Evolutionary conservation across 2,888 invertebrate genomes (phyloP), one percentile per base, ranked within the genome.

Genomic region (Dryococelus australis): DNA sequence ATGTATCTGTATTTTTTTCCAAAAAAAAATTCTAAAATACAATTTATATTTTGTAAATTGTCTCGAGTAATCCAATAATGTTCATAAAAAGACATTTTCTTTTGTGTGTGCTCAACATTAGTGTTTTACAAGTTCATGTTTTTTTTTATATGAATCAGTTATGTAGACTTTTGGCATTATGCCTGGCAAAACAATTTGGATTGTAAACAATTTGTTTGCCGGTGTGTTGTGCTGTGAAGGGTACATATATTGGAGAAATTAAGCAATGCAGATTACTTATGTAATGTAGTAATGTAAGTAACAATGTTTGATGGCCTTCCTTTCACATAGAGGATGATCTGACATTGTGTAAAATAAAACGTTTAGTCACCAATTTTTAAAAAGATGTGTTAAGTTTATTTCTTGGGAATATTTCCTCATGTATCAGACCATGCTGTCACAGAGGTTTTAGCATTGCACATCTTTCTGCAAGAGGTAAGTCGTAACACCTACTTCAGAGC

Each of bases 121-220:
- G 65, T 65, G 65, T n/a, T n/a, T 65, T 65, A 65, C 65, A 65
- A 65, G 65, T n/a, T 65, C 20, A 65, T 65, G 35, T 35, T 65
- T 65, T 65, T 65, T 65, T 65, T 65, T 65, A 65, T 65, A 65
- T 65, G 20, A 0, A 24, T 65, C 65, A 65, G 16, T 10, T 65
- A 65, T 65, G n/a, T 65, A 65, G 8, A 65, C 65, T 16, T 65
- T 65, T 24, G n/a, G 65, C 65, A 65, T 65, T 65, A 65, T 65
- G 65, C 16, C 65, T 65, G 65, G 65, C 65, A 65, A 47, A 65
- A 65, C 65, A 65, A 65, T 65, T 65, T 65, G 65, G n/a, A 65
- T 24, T 65, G 65, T 65, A 65, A 20, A 24, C 65, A 16, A 65
- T 65, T 65, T 65, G 65, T n/a, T 65, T 65, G 65, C 65, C 24